phyloP scores from a whole-genome alignment of 2,888 invertebrate species.

The Scaptodrosophila latifasciaeformis region DNA sequence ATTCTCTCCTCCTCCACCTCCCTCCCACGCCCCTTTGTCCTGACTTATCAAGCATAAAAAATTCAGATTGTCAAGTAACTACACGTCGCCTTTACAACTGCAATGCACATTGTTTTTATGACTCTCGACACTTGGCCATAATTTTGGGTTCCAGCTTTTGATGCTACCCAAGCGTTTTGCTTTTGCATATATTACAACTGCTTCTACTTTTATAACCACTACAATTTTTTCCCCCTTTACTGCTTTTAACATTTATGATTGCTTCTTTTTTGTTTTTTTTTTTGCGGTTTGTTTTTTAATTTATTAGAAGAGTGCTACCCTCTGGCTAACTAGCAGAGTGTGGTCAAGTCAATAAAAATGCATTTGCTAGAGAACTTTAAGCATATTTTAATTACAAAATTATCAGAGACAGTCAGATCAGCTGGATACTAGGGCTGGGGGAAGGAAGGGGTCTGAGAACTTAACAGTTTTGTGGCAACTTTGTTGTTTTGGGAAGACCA shows the following conservation, averaged over 20 bases:
- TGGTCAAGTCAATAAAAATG: neutral
- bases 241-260: conserved; percentile 33
- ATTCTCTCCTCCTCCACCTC: conserved; percentile 7
- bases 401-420: conserved; percentile 21
- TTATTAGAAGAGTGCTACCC: too few species aligned
- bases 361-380: too few species aligned
- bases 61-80: conserved; percentile 35
- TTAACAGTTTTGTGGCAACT: conserved; percentile 14
- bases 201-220: neutral
- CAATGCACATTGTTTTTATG: conserved; percentile 54
- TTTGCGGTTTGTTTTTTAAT: too few species aligned
- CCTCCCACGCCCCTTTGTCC: too few species aligned
- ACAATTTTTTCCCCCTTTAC: conserved; percentile 18
- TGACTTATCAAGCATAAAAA: conserved; percentile 38
- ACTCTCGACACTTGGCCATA: conserved; percentile 41
- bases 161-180: conserved; percentile 21
- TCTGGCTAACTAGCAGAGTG: neutral
- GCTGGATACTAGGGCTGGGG: conserved; percentile 3
- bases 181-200: conserved; percentile 19
- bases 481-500: conserved; percentile 11
- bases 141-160: conserved; percentile 29
- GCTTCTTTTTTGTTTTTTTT: too few species aligned
- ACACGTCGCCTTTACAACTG: conserved; percentile 53
- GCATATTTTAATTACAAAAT: conserved; percentile 52
- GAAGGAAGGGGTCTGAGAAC: too few species aligned